Percentiles rank a stretch among this genome's conserved stretches.
Conservation (phyloP, 2,888 invertebrate species). For the Tuberolachnus salignus region DNA sequence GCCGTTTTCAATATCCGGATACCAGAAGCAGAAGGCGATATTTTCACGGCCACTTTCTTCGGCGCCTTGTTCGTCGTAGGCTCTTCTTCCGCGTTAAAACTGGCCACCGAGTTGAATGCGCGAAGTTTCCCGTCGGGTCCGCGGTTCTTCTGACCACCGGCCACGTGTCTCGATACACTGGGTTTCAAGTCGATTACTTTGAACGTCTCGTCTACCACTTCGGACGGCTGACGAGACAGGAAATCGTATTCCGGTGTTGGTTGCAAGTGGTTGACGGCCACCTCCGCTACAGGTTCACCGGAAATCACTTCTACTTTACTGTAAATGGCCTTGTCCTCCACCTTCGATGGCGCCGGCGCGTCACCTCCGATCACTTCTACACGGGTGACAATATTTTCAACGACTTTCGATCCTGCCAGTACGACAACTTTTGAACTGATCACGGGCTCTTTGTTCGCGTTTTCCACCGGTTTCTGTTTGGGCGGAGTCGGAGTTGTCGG, state of each 20-base stretch:
- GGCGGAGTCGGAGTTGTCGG: conserved; percentile 37
- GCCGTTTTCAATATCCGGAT: conserved; percentile 75
- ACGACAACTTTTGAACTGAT: conserved; percentile 60
- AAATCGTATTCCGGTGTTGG: conserved; percentile 82
- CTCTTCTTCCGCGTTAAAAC: conserved; percentile 60
- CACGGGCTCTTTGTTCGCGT: conserved; percentile 53
- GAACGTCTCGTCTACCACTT: conserved; percentile 84
- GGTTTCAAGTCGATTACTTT: conserved; percentile 72
- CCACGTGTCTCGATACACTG: conserved; percentile 2
- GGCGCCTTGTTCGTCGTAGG: conserved; percentile 42
- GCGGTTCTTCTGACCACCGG: conserved; percentile 33
- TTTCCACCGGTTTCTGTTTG: conserved; percentile 26
- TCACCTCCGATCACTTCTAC: conserved; percentile 58
- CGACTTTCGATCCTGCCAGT: conserved; percentile 37
- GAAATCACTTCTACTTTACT: conserved; percentile 68
- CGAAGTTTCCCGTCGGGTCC: conserved; percentile 33
- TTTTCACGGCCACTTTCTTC: conserved; percentile 66
- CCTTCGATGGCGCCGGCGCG: conserved; percentile 1
- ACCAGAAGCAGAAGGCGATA: conserved; percentile 70
- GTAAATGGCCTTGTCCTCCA: conserved; percentile 59
- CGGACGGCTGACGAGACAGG: conserved; percentile 81
- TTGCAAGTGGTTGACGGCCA: conserved; percentile 73
- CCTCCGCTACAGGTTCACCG: conserved; percentile 67
- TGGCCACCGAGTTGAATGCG: conserved; percentile 59
- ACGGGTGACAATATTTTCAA: conserved; percentile 55